A percentile compares a stretch with the other conserved stretches of the same genome.
These are phyloP conservation scores for Meandrina meandrites DNA, from an alignment of 92 coral and sea anemone genomes.

Conservation along the genomic window DNA sequence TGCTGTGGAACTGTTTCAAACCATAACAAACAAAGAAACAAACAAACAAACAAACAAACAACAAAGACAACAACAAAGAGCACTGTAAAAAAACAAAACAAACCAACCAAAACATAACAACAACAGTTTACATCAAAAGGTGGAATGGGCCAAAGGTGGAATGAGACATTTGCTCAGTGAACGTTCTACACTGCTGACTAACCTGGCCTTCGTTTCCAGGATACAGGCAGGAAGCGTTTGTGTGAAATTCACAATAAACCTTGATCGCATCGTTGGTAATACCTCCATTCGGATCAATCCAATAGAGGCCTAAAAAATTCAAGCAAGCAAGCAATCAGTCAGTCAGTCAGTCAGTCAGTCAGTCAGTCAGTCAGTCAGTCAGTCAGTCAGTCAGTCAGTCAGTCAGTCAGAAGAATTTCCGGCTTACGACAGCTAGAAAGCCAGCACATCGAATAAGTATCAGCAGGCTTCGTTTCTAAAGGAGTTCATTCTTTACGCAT, in stretches of 20 bases:
- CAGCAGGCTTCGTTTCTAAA: too few relatives aligned
- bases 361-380: background rate
- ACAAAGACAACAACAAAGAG: background rate
- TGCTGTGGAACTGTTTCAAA: too few relatives aligned
- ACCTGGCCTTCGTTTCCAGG: constrained; percentile 70
- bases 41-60: background rate
- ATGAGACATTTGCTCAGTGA: background rate
- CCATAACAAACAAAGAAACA: too few relatives aligned
- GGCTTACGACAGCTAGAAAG: too few relatives aligned
- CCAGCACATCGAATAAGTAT: too few relatives aligned
- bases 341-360: background rate
- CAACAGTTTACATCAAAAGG: background rate
- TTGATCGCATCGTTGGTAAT: constrained; percentile 82
- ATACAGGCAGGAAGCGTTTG: constrained; percentile 81
- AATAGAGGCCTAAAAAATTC: constrained; percentile 71
- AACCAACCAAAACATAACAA: background rate
- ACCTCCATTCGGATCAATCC: constrained; percentile 99
- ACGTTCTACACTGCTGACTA: background rate
- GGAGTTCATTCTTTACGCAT: too few relatives aligned
- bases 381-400: background rate
- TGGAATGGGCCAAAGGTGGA: too few relatives aligned
- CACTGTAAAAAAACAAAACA: background rate
- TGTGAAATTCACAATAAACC: constrained; percentile 90
- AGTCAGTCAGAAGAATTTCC: too few relatives aligned
- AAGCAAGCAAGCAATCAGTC: background rate